Evolutionary conservation across 2,888 invertebrate species (phyloP).

Genomic region (Amphipyra tragopoginis): DNA sequence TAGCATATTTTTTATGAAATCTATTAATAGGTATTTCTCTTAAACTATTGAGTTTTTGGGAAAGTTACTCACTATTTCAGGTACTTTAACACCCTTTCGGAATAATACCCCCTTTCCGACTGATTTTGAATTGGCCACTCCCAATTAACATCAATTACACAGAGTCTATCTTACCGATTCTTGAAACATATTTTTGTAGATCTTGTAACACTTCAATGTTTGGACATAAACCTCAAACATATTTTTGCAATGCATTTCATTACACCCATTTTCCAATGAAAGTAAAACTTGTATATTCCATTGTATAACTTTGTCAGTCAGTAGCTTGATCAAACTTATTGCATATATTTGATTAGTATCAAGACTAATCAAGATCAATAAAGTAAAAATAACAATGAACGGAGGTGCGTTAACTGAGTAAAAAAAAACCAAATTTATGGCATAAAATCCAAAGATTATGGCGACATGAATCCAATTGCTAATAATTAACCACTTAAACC

Average conservation of each 20-base stretch:
- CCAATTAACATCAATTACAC: too few species aligned
- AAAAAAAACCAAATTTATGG: not conserved
- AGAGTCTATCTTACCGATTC: constrained; percentile 5
- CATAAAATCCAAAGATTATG: not conserved
- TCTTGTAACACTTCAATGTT: constrained; percentile 23
- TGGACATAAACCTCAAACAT: constrained; percentile 4
- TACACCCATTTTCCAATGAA: not conserved
- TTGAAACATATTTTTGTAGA: constrained; percentile 12
- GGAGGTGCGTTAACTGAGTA: constrained; percentile 5
- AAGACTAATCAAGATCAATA: constrained; percentile 3
- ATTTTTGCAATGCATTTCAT: not conserved
- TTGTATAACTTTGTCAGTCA: constrained; percentile 19
- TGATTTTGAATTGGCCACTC: too few species aligned
- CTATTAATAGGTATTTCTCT: too few species aligned
- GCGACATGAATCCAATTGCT: constrained; percentile 23
- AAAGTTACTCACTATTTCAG: too few species aligned
- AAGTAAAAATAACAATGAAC: not conserved
- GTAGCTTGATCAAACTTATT: constrained; percentile 26
- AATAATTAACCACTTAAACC: not conserved
- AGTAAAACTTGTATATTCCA: constrained; percentile 33
- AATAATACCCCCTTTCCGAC: too few species aligned
- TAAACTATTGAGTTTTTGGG: too few species aligned
- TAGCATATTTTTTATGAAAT: too few species aligned
- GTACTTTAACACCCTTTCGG: fast-evolving
- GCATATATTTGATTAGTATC: constrained; percentile 36